phyloP scores from a whole-genome alignment of 2,888 invertebrate species.

The Protonemura montana region DNA sequence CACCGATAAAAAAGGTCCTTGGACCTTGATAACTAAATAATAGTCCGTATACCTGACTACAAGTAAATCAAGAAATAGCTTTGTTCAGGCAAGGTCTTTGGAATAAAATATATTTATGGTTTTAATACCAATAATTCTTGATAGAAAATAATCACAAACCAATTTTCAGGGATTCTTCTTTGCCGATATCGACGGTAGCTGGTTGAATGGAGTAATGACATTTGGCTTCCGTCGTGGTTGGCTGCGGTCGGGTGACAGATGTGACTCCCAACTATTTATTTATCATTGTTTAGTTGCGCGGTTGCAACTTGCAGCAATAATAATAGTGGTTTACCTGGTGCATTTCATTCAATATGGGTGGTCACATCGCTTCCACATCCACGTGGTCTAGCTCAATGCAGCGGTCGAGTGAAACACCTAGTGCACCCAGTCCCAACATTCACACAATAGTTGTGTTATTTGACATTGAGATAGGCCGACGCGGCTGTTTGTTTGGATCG shows the following conservation, averaged over 20 bases:
- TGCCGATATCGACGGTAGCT: neutral
- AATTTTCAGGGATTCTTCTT: too few relatives aligned
- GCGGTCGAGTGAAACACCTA: neutral
- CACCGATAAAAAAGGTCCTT: neutral
- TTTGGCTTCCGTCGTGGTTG: neutral
- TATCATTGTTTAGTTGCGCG: neutral
- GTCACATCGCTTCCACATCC: neutral
- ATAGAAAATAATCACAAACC: too few relatives aligned
- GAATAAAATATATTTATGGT: too few relatives aligned
- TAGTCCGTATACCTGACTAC: neutral
- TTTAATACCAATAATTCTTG: too few relatives aligned
- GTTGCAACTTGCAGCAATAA: neutral
- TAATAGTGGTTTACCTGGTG: slow-evolving; percentile 4
- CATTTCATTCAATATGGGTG: slow-evolving; percentile 5
- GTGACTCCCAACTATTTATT: neutral
- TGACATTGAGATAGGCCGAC: neutral
- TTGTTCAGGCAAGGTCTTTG: too few relatives aligned
- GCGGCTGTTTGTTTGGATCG: neutral
- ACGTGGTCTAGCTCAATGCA: neutral
- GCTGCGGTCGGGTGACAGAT: neutral
- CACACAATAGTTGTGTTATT: neutral
- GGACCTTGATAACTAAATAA: neutral
- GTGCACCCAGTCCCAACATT: neutral
- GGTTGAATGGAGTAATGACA: neutral
- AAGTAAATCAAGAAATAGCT: too few relatives aligned